phyloP scores from a whole-genome alignment of 2,797 vertebrate species.

The Gallinago stenura region DNA sequence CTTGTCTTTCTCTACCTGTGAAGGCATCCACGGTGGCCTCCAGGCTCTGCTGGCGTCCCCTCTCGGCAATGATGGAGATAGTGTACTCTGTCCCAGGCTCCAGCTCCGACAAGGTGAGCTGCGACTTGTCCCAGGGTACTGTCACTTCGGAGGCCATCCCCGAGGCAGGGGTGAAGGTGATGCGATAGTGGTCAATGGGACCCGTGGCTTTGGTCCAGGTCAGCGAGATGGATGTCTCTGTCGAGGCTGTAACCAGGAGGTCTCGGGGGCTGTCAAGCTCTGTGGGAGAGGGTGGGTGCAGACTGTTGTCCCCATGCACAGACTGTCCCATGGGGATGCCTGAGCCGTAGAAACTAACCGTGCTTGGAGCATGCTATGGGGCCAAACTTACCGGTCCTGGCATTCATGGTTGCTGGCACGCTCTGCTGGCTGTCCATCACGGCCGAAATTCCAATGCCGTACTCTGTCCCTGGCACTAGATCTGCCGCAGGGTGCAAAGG shows the following conservation, averaged over 20 bases:
- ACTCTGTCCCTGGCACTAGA: conserved; percentile 95
- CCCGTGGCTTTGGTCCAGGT: conserved; percentile 91
- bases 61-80: conserved; percentile 90
- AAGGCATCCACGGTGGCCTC: conserved; percentile 93
- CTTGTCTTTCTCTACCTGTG: conserved; percentile 86
- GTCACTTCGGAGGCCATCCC: conserved; percentile 91
- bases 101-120: conserved; percentile 87
- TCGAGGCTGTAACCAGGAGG: conserved; percentile 92
- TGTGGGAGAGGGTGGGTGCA: conserved; percentile 38
- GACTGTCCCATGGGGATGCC: not conserved
- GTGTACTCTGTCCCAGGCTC: conserved; percentile 96
- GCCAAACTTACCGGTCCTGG: conserved; percentile 90
- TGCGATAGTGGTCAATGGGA: conserved; percentile 94
- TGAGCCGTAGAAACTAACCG: not conserved
- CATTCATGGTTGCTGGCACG: conserved; percentile 94
- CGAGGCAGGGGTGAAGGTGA: conserved; percentile 91
- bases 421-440: conserved; percentile 90
- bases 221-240: conserved; percentile 93
- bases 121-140: conserved; percentile 84
- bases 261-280: conserved; percentile 93
- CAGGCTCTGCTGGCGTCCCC: conserved; percentile 93
- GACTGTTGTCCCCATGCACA: not conserved
- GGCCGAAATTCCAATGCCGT: conserved; percentile 94
- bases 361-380: not conserved
- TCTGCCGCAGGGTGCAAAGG: conserved; percentile 76